Evolutionary conservation across 2,888 invertebrate genomes (phyloP).

Genomic region (Teleiodes luculella): DNA sequence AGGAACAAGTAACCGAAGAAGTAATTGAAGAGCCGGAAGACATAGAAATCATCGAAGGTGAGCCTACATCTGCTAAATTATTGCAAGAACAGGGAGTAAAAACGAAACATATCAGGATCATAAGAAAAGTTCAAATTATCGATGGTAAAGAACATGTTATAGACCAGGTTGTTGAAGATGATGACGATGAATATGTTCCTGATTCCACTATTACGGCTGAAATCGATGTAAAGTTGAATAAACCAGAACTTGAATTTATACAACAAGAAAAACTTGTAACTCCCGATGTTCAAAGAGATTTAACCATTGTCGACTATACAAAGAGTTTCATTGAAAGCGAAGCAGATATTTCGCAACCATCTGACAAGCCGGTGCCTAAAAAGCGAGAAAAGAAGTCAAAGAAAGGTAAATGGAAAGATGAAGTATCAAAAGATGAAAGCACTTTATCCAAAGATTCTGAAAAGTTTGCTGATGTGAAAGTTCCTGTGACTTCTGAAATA

Average conservation of each 20-base stretch:
- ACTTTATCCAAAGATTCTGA: background rate
- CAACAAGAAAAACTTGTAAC: background rate
- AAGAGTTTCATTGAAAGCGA: conserved; percentile 23
- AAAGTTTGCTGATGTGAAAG: background rate
- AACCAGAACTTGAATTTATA: conserved; percentile 15
- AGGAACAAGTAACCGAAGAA: conserved; percentile 90
- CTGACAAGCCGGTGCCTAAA: conserved; percentile 14
- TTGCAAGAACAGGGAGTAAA: conserved; percentile 45
- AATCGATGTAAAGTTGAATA: conserved; percentile 15
- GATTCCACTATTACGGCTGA: conserved; percentile 15
- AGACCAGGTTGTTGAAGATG: conserved; percentile 84
- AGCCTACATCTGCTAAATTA: conserved; percentile 51
- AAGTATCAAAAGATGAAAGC: background rate
- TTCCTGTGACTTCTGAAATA: conserved; percentile 8
- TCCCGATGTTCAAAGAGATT: background rate
- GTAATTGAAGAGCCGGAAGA: conserved; percentile 91
- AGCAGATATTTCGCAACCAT: conserved; percentile 14
- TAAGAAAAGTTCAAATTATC: conserved; percentile 82
- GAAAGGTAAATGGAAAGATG: conserved; percentile 6
- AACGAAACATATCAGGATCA: conserved; percentile 24
- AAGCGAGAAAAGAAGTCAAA: conserved; percentile 17
- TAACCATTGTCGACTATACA: conserved; percentile 18
- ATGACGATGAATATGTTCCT: conserved; percentile 27
- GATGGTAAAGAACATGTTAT: conserved; percentile 87
- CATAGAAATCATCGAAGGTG: conserved; percentile 84